Evolutionary conservation across 2,113 vertebrate genomes (phyloP).

Genomic region (Nibea coibor): DNA sequence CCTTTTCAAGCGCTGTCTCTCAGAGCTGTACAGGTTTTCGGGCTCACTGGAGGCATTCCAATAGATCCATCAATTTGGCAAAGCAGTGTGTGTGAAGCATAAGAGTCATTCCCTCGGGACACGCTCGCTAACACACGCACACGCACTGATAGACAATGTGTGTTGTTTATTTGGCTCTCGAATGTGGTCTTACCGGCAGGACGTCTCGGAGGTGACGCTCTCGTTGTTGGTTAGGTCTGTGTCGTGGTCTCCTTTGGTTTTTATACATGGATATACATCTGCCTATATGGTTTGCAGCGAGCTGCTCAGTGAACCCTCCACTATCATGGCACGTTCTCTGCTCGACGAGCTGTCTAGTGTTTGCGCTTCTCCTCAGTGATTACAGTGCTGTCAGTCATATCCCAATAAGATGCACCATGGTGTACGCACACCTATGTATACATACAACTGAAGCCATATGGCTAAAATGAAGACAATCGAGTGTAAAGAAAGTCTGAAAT

Average conservation of each 20-base stretch:
- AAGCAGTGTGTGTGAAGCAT: slow-evolving; percentile 78
- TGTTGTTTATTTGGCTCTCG: slow-evolving; percentile 64
- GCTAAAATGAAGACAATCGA: slow-evolving; percentile 3
- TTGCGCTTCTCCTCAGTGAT: slow-evolving; percentile 40
- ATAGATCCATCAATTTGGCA: slow-evolving; percentile 81
- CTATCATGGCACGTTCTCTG: slow-evolving; percentile 32
- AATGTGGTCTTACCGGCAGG: slow-evolving; percentile 47
- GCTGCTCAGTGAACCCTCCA: slow-evolving; percentile 26
- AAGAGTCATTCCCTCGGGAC: slow-evolving; percentile 69
- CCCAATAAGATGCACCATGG: background rate
- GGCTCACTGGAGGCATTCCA: slow-evolving; percentile 80
- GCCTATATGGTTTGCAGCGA: slow-evolving; percentile 29
- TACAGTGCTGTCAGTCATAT: slow-evolving; percentile 53
- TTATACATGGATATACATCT: slow-evolving; percentile 9
- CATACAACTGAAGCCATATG: background rate
- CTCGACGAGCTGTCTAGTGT: slow-evolving; percentile 14
- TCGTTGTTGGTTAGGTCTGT: slow-evolving; percentile 18
- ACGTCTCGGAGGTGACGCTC: slow-evolving; percentile 47
- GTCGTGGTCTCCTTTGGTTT: slow-evolving; percentile 26
- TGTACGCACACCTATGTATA: background rate
- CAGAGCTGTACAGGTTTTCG: slow-evolving; percentile 70
- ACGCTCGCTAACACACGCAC: slow-evolving; percentile 50
- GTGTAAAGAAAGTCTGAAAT: slow-evolving; percentile 13
- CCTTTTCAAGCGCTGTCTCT: slow-evolving; percentile 57
- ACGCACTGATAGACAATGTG: slow-evolving; percentile 57